phyloP scores from a whole-genome alignment of 2,113 vertebrate genomes.

The Sitta europaea region DNA sequence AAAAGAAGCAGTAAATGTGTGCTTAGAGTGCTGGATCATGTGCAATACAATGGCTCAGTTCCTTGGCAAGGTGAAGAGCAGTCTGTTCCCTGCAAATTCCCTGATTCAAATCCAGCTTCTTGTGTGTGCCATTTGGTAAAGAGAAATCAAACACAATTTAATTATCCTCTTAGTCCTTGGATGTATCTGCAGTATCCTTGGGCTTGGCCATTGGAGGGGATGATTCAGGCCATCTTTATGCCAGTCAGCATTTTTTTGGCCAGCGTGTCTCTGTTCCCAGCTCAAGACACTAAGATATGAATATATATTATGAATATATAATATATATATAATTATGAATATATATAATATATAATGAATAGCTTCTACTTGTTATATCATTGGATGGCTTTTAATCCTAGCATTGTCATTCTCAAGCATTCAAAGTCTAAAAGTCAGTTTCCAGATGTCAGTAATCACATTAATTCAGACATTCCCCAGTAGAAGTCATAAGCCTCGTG shows the following conservation, averaged over 20 bases:
- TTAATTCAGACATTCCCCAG: neutral
- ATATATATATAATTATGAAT: too few relatives aligned
- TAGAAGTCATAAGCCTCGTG: neutral
- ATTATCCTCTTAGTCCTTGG: conserved; percentile 13
- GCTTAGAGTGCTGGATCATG: neutral
- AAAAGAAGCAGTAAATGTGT: neutral
- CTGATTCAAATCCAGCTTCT: neutral
- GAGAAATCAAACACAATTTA: neutral
- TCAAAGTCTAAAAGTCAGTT: neutral
- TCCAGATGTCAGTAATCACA: neutral
- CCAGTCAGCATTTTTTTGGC: neutral
- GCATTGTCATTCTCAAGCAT: neutral
- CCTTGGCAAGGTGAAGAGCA: conserved; percentile 9
- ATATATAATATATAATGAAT: too few relatives aligned
- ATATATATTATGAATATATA: too few relatives aligned
- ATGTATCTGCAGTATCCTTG: neutral
- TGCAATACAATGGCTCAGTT: neutral
- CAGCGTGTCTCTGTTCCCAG: neutral
- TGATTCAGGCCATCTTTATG: neutral
- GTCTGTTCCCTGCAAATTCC: neutral
- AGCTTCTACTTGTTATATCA: neutral
- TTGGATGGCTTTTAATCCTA: neutral
- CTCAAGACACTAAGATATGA: neutral
- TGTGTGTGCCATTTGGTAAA: neutral
- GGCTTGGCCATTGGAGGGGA: neutral